phyloP scores from a whole-genome alignment of 2,888 invertebrate genomes.

The Trichogramma dendrolimi region DNA sequence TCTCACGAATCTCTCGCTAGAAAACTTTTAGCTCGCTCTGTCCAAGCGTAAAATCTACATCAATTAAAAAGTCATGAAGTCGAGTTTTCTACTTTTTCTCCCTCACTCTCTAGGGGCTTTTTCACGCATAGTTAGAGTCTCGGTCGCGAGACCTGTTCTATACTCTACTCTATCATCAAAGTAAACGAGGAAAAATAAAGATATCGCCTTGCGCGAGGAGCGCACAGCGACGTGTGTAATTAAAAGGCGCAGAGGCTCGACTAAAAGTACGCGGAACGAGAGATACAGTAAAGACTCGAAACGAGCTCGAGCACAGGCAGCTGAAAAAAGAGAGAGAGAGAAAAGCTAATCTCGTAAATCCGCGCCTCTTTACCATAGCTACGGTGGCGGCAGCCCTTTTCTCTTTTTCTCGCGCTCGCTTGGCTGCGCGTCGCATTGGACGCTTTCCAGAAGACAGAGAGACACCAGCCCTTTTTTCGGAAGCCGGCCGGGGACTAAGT shows the following conservation, averaged over 20 bases:
- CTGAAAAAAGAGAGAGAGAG: too few species aligned
- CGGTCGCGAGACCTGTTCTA: not conserved
- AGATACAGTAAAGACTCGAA: too few species aligned
- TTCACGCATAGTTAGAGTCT: not conserved
- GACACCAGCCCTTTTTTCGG: too few species aligned
- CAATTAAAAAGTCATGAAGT: not conserved
- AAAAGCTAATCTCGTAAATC: conserved; percentile 19
- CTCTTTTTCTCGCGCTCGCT: too few species aligned
- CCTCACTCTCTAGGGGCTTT: conserved; percentile 13
- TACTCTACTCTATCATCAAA: not conserved
- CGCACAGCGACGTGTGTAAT: too few species aligned
- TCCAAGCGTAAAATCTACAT: conserved; percentile 6
- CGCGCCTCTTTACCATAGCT: conserved; percentile 21
- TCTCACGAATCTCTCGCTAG: not conserved
- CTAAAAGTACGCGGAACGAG: too few species aligned
- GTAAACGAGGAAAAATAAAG: not conserved
- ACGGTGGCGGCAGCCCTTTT: not conserved
- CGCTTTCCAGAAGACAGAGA: conserved; percentile 9
- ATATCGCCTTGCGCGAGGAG: not conserved
- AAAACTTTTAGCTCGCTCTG: not conserved
- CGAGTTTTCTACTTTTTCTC: conserved; percentile 4
- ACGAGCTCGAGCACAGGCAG: too few species aligned
- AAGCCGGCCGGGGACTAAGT: conserved; percentile 16
- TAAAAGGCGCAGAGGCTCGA: too few species aligned
- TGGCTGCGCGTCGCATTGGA: not conserved